A percentile compares a stretch with the other conserved stretches of the same genome.
Evolutionary conservation across 1,140 invertebrate species (phyloP).

Genomic region (Sarcophaga peregrina): DNA sequence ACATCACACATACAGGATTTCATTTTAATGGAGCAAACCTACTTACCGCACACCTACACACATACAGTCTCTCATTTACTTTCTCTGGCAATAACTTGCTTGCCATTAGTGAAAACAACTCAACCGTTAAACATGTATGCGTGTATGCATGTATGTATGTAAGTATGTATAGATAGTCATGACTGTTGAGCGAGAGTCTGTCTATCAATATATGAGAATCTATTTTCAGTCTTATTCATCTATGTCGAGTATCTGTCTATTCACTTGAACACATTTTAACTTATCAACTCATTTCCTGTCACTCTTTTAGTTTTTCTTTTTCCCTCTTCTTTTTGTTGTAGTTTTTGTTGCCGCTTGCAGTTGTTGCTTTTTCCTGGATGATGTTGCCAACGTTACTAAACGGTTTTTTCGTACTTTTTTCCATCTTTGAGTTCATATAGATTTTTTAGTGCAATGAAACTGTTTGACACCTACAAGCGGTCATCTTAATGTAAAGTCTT

Average conservation of each 20-base stretch:
- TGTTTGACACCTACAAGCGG: no score
- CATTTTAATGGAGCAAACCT: neutral
- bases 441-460: no score
- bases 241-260: neutral
- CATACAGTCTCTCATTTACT: neutral
- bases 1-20: neutral
- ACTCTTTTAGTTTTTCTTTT: no score
- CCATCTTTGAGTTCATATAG: neutral
- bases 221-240: neutral
- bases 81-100: neutral
- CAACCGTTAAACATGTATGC: neutral
- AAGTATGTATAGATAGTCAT: neutral
- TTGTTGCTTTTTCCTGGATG: neutral
- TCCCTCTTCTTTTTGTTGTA: neutral
- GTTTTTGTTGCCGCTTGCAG: neutral
- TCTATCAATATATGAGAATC: constrained; percentile 15
- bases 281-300: constrained; percentile 14
- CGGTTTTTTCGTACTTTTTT: neutral
- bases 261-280: constrained; percentile 14
- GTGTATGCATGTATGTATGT: neutral
- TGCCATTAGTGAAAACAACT: constrained; percentile 4
- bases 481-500: no score
- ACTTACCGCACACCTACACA: neutral
- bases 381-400: neutral
- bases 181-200: neutral